These are phyloP conservation scores for Tragopan temminckii DNA, from an alignment of 2,797 vertebrate genomes.

Conservation along the genomic window DNA sequence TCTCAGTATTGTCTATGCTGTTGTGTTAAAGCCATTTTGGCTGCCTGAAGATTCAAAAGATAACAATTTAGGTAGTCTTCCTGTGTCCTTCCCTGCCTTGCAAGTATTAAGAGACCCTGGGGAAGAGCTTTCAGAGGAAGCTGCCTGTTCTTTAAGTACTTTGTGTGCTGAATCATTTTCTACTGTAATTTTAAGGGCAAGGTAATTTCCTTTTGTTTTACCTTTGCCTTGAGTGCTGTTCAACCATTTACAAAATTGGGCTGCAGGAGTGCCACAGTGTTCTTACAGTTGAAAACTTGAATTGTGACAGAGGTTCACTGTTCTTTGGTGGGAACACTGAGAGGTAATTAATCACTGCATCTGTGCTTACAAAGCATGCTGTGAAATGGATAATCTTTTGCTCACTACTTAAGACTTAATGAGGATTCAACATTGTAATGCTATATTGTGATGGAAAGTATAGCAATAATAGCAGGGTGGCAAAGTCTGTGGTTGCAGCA, in stretches of 20 bases:
- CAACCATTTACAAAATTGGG: fast-evolving
- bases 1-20: not conserved
- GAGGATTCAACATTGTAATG: not conserved
- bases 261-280: fast-evolving
- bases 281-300: not conserved
- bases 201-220: not conserved
- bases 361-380: not conserved
- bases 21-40: not conserved
- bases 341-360: not conserved
- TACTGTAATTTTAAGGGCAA: not conserved
- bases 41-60: not conserved
- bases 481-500: too few relatives aligned
- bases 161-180: not conserved
- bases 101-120: not conserved
- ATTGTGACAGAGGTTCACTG: not conserved
- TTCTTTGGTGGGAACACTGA: not conserved
- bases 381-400: fast-evolving
- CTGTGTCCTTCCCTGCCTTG: not conserved
- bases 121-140: not conserved
- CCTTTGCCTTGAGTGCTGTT: not conserved
- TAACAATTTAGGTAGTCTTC: not conserved
- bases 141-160: not conserved
- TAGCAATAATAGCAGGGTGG: too few relatives aligned
- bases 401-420: fast-evolving
- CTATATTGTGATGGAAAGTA: too few relatives aligned